Conservation (phyloP, 2,113 vertebrate genomes). For the Felis chaus region DNA sequence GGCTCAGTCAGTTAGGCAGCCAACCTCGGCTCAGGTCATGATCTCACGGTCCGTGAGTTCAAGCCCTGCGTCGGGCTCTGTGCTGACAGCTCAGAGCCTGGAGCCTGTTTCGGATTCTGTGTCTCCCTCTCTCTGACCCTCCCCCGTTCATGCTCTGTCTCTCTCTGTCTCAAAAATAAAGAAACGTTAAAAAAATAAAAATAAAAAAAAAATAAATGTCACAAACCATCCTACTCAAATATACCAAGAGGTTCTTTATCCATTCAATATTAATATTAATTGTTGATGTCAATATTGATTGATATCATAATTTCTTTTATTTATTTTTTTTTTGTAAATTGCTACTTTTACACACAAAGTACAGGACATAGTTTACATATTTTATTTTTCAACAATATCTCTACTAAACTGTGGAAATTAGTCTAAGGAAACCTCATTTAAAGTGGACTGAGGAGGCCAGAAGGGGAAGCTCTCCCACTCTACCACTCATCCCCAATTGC, state of each 20-base stretch:
- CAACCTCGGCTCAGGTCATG: no score
- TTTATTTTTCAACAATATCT: not conserved
- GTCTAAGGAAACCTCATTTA: not conserved
- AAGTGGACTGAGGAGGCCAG: not conserved
- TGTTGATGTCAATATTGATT: not conserved
- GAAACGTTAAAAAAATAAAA: no score
- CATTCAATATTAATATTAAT: not conserved
- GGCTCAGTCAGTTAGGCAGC: no score
- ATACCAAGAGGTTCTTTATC: not conserved
- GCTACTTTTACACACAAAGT: not conserved
- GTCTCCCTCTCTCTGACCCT: no score
- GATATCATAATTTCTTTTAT: not conserved
- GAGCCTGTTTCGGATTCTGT: no score
- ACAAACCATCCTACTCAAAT: not conserved
- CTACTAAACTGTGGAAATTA: not conserved
- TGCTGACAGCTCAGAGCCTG: no score
- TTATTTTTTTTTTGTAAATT: not conserved
- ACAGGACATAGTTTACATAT: not conserved
- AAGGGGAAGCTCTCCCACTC: not conserved
- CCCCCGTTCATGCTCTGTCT: no score
- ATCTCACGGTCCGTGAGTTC: no score
- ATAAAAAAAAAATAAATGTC: not conserved
- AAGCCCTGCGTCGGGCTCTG: no score
- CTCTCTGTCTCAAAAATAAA: no score
- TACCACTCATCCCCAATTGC: not conserved